Base-by-base conservation (phyloP, 2,113 vertebrate species). In the Rhinolophus sinicus region DNA sequence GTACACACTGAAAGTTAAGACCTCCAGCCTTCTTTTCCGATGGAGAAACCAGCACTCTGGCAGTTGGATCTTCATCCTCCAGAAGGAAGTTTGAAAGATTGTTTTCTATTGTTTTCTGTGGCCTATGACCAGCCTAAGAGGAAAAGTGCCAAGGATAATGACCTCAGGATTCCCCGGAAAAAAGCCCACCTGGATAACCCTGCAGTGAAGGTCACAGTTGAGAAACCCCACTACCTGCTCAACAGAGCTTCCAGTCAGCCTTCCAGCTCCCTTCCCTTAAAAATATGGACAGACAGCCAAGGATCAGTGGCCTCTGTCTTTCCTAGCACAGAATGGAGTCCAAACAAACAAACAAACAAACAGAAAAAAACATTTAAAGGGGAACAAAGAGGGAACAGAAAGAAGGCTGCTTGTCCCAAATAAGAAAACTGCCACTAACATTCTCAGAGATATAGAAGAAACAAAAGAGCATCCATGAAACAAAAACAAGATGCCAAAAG, bases 51-150 rank as follows among this genome's bases (percentile, higher is more conserved):
- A 47, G 54, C 14, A 6, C 47, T 67, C 38, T 10, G 90, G 58
- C 35, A 11, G 35, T 9, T 12, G 44, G 52, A 62, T 8, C 52
- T 22, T 47, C 1, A 19, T 47, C 3, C 21, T 64, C 40, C 0
- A 5, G 65, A 56, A 70, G 0, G 4, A 87, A 58, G 5, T 83
- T 65, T 73, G 14, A 62, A 78, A 94, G 24, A 76, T 47, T 30
- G n/a, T 77, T 83, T 85, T 95, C 78, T 96, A 70, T 47, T 30
- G n/a, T 77, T 83, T 85, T 95, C 78, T 96, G 47, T n/a, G 65
- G 50, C 38, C 62, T 92, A 60, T 56, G 44, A 82, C 22, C 28
- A 87, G 30, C 22, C 35, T 65, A 64, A 73, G 12, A 64, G 77
- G 69, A 67, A 67, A 78, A 28, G 26, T 77, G 47, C 13, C 50